Base-by-base conservation (phyloP, 2,113 vertebrate genomes). In the Pachycephala philippinensis region DNA sequence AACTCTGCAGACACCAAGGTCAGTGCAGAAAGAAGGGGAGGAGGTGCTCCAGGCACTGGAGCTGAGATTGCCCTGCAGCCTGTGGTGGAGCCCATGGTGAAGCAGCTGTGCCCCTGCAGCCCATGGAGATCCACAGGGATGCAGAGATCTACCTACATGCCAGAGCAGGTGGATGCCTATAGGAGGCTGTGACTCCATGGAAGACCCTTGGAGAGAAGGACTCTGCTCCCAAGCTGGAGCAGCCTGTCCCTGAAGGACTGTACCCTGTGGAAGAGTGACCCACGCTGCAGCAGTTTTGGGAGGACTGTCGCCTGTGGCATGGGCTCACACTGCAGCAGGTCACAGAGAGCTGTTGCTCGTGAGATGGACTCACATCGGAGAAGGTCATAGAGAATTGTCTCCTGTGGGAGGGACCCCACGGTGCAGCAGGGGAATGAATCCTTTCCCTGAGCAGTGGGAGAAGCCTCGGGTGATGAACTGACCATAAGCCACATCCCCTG, bases 361-460 rank as follows among this genome's bases (percentile, higher is more conserved):
- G 45, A 45, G 39, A 15, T 22, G 49, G 18, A 39, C 1, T 4
- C 57, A 47, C 9, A 5, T 0, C 4, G 2, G 22, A 22, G 56
- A 33, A 72, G 5, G 11, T 72, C 2, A 18, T 15, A 6, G 18
- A 39, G 39, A 72, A 5, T 33, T 63, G 9, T 22, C 22, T 39
- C 18, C 27, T 0, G 0, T 84, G 39, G 33, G 57, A 22, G 22
- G 17, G 39, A 45, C 33, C 4, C 39, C 49, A 27, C 0, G 0
- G 57, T 63, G 27, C 49, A 64, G 18, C 27, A 22, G n/a, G 24
- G 9, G 15, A 64, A 39, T 1, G 2, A 1, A 22, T 26, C 39
- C 26, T 17, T 14, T 27, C 6, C 57, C 15, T 23, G 40, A 33
- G 57, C 28, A 64, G 39, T 0, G 3, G 22, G 7, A 54, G 49